Conservation (phyloP, 2,113 vertebrate genomes). For the Amphilophus citrinellus region DNA sequence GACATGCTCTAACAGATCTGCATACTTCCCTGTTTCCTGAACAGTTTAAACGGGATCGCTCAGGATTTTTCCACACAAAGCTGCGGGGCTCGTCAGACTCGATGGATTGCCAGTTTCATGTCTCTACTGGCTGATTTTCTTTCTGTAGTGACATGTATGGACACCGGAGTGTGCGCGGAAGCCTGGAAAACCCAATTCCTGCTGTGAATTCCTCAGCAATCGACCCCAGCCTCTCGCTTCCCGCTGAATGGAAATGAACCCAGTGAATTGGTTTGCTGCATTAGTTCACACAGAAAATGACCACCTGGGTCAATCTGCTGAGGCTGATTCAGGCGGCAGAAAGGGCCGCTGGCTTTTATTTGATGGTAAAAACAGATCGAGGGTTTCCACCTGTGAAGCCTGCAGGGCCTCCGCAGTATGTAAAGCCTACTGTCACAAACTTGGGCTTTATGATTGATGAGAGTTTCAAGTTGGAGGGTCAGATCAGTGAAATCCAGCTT, state of each 20-base stretch:
- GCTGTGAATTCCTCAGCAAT: conserved; percentile 1
- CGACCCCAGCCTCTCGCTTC: background rate
- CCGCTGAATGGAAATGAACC: background rate
- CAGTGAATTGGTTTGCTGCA: too few species aligned
- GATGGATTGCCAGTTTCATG: background rate
- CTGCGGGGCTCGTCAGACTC: background rate
- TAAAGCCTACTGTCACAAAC: too few species aligned
- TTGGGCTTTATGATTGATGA: too few species aligned
- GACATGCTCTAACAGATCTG: conserved; percentile 13
- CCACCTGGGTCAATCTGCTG: background rate
- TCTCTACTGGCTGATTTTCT: background rate
- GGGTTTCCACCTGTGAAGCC: background rate
- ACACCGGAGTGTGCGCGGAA: background rate
- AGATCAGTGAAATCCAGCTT: too few species aligned
- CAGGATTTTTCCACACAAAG: background rate
- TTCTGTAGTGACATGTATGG: background rate
- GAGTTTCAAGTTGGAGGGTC: too few species aligned
- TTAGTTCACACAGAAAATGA: background rate
- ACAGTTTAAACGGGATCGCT: background rate
- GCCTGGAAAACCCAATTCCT: background rate
- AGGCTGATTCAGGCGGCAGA: background rate
- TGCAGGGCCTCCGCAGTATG: background rate
- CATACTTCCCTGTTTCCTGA: conserved; percentile 3
- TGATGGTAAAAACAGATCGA: background rate
- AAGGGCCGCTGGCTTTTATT: background rate